These are phyloP conservation scores for Stratiomys singularior DNA, from an alignment of 2,888 invertebrate species.

Conservation along the genomic window DNA sequence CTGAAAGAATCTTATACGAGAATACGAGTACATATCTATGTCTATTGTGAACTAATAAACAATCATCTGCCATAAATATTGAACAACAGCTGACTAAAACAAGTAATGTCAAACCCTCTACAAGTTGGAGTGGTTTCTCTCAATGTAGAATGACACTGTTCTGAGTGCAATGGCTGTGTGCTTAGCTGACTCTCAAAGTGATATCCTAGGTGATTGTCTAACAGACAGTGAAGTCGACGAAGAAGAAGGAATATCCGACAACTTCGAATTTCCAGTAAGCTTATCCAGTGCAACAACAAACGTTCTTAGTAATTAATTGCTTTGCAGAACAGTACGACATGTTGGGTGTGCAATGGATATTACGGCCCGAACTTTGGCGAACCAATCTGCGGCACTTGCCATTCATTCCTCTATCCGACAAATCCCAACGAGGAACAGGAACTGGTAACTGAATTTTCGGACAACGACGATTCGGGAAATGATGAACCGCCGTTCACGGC, in stretches of 20 bases:
- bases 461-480: constrained; percentile 91
- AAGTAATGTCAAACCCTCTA: not conserved
- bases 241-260: constrained; percentile 54
- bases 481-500: constrained; percentile 78
- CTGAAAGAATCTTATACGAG: no score
- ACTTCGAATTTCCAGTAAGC: constrained; percentile 56
- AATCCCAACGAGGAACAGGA: constrained; percentile 61
- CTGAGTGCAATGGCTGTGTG: constrained; percentile 47
- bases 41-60: no score
- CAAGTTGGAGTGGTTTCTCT: not conserved
- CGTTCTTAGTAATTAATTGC: not conserved
- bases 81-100: not conserved
- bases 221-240: constrained; percentile 54
- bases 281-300: no score
- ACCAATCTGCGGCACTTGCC: constrained; percentile 91
- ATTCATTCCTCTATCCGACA: constrained; percentile 90
- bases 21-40: no score
- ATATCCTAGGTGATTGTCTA: constrained; percentile 46
- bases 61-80: no score
- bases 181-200: constrained; percentile 47
- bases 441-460: constrained; percentile 54
- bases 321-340: constrained; percentile 65
- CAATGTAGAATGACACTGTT: not conserved
- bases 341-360: constrained; percentile 89
- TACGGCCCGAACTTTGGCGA: constrained; percentile 92